These are phyloP conservation scores for Poecilus cupreus DNA, from an alignment of 2,888 invertebrate species.

Conservation along the genomic window DNA sequence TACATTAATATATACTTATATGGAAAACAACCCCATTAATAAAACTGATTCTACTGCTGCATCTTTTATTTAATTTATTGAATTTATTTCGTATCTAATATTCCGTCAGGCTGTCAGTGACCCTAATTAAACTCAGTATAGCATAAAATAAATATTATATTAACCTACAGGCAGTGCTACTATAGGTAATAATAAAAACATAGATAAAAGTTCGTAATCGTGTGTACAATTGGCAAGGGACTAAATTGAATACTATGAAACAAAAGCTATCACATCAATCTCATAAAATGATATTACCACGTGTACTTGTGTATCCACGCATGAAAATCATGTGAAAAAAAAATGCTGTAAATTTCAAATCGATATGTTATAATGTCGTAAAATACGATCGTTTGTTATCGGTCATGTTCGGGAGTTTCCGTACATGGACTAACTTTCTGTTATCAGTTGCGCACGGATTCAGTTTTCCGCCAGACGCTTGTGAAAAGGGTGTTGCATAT, in stretches of 20 bases:
- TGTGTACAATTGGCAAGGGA: neutral
- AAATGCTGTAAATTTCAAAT: constrained; percentile 44
- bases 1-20: too few species aligned
- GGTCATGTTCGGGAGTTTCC: constrained; percentile 10
- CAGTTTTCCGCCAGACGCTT: constrained; percentile 29
- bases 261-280: neutral
- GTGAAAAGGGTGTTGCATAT: constrained; percentile 13
- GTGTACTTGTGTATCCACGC: neutral
- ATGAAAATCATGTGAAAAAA: constrained; percentile 6
- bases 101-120: too few species aligned
- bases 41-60: too few species aligned
- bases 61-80: too few species aligned
- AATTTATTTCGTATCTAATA: too few species aligned
- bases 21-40: too few species aligned
- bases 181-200: too few species aligned
- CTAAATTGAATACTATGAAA: neutral
- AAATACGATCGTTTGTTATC: constrained; percentile 24
- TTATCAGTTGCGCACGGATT: constrained; percentile 16
- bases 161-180: too few species aligned
- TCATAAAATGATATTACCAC: constrained; percentile 4
- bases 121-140: too few species aligned
- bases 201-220: too few species aligned
- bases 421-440: constrained; percentile 5
- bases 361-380: constrained; percentile 33
- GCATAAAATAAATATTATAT: too few species aligned